Conservation (phyloP, 1,140 invertebrate species). For the Meloidogyne chitwoodi region DNA sequence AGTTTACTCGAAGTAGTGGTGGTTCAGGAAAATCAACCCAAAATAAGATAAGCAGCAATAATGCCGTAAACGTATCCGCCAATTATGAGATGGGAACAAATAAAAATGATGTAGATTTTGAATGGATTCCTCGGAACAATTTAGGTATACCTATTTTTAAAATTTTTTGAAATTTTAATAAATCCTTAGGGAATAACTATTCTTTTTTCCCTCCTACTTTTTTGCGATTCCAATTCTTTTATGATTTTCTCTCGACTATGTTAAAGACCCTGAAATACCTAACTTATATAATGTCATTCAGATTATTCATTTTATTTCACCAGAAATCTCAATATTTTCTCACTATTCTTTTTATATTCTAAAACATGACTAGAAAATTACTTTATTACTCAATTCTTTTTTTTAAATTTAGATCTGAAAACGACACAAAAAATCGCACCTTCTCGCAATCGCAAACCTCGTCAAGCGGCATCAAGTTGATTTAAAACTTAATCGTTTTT, state of each 20-base stretch:
- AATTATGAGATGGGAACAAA: conserved; percentile 72
- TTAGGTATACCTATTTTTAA: too few species aligned
- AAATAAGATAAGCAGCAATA: background rate
- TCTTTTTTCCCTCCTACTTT: too few species aligned
- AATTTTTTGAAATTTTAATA: background rate
- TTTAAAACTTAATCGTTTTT: background rate
- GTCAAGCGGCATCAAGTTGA: background rate
- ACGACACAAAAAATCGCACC: background rate
- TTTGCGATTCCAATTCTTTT: too few species aligned
- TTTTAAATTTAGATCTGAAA: background rate
- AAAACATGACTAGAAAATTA: too few species aligned
- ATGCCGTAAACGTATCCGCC: background rate
- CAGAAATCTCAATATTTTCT: too few species aligned
- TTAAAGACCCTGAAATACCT: too few species aligned
- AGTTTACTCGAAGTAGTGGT: conserved; percentile 6
- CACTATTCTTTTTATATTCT: too few species aligned
- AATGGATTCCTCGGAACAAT: conserved; percentile 90
- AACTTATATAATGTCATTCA: too few species aligned
- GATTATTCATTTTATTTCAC: too few species aligned
- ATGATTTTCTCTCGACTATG: too few species aligned
- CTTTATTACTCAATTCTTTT: background rate
- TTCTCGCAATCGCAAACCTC: background rate
- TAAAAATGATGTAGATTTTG: conserved; percentile 82
- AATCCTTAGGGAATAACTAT: too few species aligned
- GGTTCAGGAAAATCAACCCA: background rate